Evolutionary conservation across 2,888 invertebrate genomes (phyloP).

Genomic region (Melanchra persicariae): DNA sequence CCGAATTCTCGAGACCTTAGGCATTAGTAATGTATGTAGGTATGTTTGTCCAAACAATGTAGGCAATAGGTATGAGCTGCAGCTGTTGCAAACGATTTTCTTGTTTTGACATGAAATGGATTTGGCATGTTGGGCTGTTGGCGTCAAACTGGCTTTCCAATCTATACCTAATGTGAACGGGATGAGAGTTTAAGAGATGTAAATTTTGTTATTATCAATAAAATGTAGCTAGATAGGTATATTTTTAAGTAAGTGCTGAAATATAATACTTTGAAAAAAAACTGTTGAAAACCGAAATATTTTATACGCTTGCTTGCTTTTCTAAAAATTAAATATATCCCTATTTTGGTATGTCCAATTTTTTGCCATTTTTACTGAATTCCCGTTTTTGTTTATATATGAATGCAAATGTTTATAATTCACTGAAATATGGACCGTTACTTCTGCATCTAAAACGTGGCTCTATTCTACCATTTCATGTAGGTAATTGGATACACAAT

Average conservation of each 20-base stretch:
- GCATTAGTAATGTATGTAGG: slow-evolving; percentile 37
- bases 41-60: slow-evolving; percentile 17
- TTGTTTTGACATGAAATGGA: slow-evolving; percentile 25
- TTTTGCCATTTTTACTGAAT: background rate
- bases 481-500: slow-evolving; percentile 24
- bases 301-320: no score
- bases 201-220: background rate
- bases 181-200: background rate
- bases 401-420: background rate
- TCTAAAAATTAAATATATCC: no score
- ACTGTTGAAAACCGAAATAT: no score
- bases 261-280: no score
- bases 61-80: slow-evolving; percentile 21
- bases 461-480: slow-evolving; percentile 14
- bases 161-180: background rate
- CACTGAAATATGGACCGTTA: background rate
- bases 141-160: background rate
- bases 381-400: background rate
- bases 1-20: slow-evolving; percentile 23
- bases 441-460: background rate
- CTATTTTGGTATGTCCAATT: no score
- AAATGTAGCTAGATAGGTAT: background rate
- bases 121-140: background rate
- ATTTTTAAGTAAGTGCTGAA: no score
- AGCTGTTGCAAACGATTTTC: slow-evolving; percentile 39